phyloP scores from a whole-genome alignment of 2,797 vertebrate genomes.

The Halcyon badia region DNA sequence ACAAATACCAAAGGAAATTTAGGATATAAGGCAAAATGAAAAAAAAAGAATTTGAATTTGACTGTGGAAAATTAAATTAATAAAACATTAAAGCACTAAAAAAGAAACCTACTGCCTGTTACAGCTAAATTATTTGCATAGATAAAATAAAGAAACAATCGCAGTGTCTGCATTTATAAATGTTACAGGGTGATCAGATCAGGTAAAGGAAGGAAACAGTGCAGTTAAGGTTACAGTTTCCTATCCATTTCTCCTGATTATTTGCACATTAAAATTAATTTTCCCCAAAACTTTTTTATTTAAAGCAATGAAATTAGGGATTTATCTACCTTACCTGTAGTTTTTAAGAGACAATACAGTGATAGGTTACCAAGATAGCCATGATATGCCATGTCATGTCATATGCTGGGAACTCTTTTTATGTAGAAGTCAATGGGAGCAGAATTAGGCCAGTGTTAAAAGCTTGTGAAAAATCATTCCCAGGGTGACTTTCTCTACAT shows the following conservation, averaged over 20 bases:
- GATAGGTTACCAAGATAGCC: not conserved
- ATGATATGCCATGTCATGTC: not conserved
- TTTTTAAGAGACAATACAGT: not conserved
- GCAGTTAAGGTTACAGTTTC: not conserved
- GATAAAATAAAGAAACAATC: constrained; percentile 57
- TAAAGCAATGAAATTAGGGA: not conserved
- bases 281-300: constrained; percentile 9
- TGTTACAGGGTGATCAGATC: constrained; percentile 1
- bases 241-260: not conserved
- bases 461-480: constrained; percentile 10
- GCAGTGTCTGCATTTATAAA: constrained; percentile 45
- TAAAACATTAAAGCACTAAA: constrained; percentile 69
- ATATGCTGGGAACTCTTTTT: not conserved
- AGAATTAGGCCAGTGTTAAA: not conserved
- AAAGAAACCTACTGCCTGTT: constrained; percentile 47
- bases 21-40: constrained; percentile 47
- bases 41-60: constrained; percentile 61
- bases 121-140: constrained; percentile 52
- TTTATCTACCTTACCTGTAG: not conserved
- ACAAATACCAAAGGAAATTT: constrained; percentile 66
- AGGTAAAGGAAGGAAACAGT: not conserved
- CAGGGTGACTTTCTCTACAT: constrained; percentile 5
- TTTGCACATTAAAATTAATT: not conserved
- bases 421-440: constrained; percentile 24
- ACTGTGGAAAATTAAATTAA: constrained; percentile 70